A percentile compares a stretch with the other conserved stretches of the same genome.
phyloP scores from a whole-genome alignment of 2,113 vertebrate species.

The Coturnix japonica region DNA sequence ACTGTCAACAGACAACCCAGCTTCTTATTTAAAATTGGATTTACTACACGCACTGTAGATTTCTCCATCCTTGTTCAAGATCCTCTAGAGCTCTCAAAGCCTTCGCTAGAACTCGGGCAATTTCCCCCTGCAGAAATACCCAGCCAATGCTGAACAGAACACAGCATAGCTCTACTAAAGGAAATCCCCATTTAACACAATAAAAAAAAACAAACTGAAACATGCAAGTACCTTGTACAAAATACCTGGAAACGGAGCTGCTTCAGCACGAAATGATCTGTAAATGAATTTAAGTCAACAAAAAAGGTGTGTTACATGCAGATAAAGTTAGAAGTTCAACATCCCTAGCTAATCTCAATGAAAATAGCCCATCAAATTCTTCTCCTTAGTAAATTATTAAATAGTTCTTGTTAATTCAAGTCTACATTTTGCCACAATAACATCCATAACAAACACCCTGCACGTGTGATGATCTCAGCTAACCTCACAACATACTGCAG shows the following conservation, averaged over 20 bases:
- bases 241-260: background rate
- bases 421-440: background rate
- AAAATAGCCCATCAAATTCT: background rate
- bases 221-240: constrained; percentile 18
- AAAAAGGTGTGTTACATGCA: background rate
- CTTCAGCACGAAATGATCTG: background rate
- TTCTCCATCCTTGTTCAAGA: background rate
- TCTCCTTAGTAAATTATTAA: background rate
- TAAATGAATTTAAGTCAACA: background rate
- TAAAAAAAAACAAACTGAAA: constrained; percentile 43
- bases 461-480: background rate
- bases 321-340: background rate
- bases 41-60: background rate
- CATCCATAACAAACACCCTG: background rate
- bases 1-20: background rate
- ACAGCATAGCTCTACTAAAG: background rate
- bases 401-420: background rate
- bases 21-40: background rate
- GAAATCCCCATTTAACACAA: background rate
- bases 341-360: background rate
- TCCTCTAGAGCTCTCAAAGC: background rate
- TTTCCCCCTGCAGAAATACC: constrained; percentile 29
- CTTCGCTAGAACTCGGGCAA: background rate
- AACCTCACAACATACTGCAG: background rate
- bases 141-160: background rate